A percentile compares a stretch with the other conserved stretches of the same genome.
Evolutionary conservation across 2,113 vertebrate genomes (phyloP).

Genomic region (Percopsis transmontana): DNA sequence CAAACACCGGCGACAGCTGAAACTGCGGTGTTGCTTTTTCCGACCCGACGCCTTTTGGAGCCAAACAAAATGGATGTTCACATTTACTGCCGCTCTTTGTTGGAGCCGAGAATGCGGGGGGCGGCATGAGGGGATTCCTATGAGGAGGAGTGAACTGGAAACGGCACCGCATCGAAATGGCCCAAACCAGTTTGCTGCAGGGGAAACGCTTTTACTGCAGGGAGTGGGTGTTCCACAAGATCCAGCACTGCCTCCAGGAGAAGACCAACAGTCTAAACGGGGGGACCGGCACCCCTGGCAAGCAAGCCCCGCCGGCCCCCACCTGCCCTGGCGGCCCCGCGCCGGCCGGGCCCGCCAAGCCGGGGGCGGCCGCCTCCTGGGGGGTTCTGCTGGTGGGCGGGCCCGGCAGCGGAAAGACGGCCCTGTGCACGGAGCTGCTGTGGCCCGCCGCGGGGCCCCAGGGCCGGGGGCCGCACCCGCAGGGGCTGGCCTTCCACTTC

Average conservation of each 20-base stretch:
- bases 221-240: conserved; percentile 99
- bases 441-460: conserved; percentile 88
- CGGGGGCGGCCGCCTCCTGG: conserved; percentile 83
- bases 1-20: conserved; percentile 11
- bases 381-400: conserved; percentile 94
- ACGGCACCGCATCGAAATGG: conserved; percentile 84
- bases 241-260: conserved; percentile 98
- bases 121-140: conserved; percentile 66
- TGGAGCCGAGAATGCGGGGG: conserved; percentile 51
- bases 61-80: conserved; percentile 51
- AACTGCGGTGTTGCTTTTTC: conserved; percentile 20
- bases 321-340: conserved; percentile 76
- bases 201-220: conserved; percentile 98
- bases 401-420: conserved; percentile 94
- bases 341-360: conserved; percentile 78
- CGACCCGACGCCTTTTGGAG: conserved; percentile 21
- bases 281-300: conserved; percentile 71
- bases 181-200: conserved; percentile 95
- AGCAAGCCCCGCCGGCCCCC: conserved; percentile 65
- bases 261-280: conserved; percentile 84
- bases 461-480: conserved; percentile 87
- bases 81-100: conserved; percentile 30
- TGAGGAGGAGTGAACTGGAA: conserved; percentile 77
- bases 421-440: conserved; percentile 91
- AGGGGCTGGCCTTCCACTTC: conserved; percentile 92